A percentile compares a stretch with the other conserved stretches of the same genome.
phyloP scores from a whole-genome alignment of 2,113 vertebrate species.

The Rhipidura dahli region DNA sequence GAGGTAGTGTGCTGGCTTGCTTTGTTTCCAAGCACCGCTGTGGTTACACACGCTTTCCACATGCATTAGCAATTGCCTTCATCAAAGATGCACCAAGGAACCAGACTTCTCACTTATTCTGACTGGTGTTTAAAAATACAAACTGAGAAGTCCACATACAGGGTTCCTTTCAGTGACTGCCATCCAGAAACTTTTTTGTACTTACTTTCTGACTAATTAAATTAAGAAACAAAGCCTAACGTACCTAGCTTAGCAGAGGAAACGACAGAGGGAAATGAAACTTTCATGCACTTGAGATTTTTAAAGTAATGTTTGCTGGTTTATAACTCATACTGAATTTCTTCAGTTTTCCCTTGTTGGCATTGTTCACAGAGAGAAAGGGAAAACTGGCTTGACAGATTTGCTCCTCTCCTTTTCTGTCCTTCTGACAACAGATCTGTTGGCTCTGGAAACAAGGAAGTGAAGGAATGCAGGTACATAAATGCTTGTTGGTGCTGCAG shows the following conservation, averaged over 20 bases:
- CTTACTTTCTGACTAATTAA: not conserved
- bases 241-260: not conserved
- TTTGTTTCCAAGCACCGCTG: not conserved
- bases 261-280: not conserved
- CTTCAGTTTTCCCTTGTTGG: not conserved
- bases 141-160: not conserved
- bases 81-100: not conserved
- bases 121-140: not conserved
- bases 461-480: not conserved
- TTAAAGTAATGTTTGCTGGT: not conserved
- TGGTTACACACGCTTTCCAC: not conserved
- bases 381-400: not conserved
- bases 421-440: not conserved
- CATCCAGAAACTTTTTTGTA: not conserved
- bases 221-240: not conserved
- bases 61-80: conserved; percentile 43
- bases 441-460: not conserved
- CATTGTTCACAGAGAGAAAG: not conserved
- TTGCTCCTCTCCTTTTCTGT: not conserved
- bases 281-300: not conserved
- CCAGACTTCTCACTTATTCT: not conserved
- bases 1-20: not conserved
- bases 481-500: not conserved
- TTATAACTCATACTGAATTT: not conserved
- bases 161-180: not conserved